phyloP scores from a whole-genome alignment of 53 echinoderm and acorn worm genomes.

The Mesocentrotus franciscanus region DNA sequence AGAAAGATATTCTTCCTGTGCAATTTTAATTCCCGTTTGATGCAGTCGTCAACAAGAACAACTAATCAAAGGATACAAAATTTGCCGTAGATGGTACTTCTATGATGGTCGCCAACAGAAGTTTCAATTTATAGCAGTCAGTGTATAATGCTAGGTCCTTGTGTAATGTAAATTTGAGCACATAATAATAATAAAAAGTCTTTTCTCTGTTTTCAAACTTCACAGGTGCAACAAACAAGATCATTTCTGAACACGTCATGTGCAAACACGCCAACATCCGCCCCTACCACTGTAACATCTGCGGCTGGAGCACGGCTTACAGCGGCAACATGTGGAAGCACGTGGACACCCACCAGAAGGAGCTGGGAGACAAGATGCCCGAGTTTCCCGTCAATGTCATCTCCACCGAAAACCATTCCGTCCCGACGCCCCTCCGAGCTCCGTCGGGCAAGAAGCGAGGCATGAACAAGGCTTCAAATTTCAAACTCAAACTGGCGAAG shows the following conservation, averaged over 20 bases:
- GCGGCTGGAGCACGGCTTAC: slow-evolving; percentile 92
- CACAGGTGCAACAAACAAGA: slow-evolving; percentile 97
- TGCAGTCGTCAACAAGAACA: too few relatives aligned
- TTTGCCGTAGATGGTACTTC: too few relatives aligned
- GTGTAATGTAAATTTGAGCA: background rate
- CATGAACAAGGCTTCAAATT: slow-evolving; percentile 2
- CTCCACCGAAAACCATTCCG: slow-evolving; percentile 61
- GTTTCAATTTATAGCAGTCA: background rate
- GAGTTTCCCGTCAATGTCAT: slow-evolving; percentile 70
- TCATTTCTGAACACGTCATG: slow-evolving; percentile 91
- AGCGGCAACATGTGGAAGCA: slow-evolving; percentile 99
- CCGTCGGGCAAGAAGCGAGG: slow-evolving; percentile 69
- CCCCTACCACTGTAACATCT: slow-evolving; percentile 88
- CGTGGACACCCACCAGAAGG: slow-evolving; percentile 85
- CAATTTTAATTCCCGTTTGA: too few relatives aligned
- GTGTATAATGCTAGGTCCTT: background rate
- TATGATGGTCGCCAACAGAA: too few relatives aligned
- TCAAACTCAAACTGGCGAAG: slow-evolving; percentile 56
- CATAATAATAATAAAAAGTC: background rate
- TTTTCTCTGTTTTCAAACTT: background rate
- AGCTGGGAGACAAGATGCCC: slow-evolving; percentile 79
- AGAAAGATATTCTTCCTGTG: too few relatives aligned
- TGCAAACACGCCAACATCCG: slow-evolving; percentile 86
- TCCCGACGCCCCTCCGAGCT: slow-evolving; percentile 70
- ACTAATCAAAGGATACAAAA: too few relatives aligned